phyloP scores from a whole-genome alignment of 2,113 vertebrate species.

The Columba janthina region DNA sequence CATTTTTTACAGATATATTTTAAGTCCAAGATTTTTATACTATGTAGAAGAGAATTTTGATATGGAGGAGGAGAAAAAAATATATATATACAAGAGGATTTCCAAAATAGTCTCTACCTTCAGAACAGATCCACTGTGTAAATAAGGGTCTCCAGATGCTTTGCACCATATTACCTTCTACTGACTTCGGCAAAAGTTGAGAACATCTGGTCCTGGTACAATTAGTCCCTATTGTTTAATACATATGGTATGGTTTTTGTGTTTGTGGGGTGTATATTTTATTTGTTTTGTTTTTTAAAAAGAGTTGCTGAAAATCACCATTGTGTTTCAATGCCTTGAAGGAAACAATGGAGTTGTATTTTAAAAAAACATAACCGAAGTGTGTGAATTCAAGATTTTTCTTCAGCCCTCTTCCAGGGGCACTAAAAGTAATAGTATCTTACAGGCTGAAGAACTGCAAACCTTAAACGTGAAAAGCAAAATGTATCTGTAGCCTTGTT shows the following conservation, averaged over 20 bases:
- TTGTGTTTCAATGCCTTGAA: constrained; percentile 2
- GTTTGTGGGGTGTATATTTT: neutral
- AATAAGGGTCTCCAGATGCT: constrained; percentile 5
- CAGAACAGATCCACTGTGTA: neutral
- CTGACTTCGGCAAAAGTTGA: constrained; percentile 8
- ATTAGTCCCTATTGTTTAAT: constrained; percentile 33
- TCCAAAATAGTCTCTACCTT: neutral
- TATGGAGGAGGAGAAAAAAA: neutral
- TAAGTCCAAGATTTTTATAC: neutral
- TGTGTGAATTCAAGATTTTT: neutral
- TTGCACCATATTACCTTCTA: neutral
- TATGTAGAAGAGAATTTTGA: neutral
- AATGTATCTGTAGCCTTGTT: neutral
- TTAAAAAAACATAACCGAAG: neutral
- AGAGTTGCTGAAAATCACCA: constrained; percentile 16
- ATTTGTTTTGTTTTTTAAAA: neutral
- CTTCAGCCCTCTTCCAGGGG: neutral
- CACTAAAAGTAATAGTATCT: neutral
- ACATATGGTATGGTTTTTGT: neutral
- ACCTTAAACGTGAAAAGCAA: neutral
- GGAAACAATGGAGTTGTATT: neutral
- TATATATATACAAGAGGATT: neutral
- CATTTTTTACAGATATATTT: neutral
- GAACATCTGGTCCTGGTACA: constrained; percentile 23
- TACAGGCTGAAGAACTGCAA: neutral